A percentile compares a stretch with the other conserved stretches of the same genome.
Conservation (phyloP, 2,888 invertebrate species). For the Cephalotes varians region DNA sequence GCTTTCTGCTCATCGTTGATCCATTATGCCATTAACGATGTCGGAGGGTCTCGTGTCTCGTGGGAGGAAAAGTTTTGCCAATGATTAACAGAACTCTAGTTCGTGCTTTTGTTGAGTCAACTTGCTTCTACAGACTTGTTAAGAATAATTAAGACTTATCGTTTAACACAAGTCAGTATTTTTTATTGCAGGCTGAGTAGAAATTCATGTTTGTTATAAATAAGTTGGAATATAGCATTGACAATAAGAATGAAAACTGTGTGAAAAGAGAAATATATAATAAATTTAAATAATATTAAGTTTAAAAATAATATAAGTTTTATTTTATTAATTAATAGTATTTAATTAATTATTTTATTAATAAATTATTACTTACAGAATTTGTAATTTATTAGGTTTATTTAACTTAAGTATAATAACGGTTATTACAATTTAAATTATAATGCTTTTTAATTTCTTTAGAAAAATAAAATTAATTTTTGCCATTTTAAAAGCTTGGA, state of each 20-base stretch:
- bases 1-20: slow-evolving; percentile 55
- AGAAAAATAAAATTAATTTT: background rate
- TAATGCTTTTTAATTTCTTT: background rate
- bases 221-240: background rate
- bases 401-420: background rate
- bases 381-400: background rate
- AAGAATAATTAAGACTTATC: slow-evolving; percentile 65
- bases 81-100: slow-evolving; percentile 81
- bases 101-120: slow-evolving; percentile 68
- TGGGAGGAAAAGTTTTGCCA: slow-evolving; percentile 81
- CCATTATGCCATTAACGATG: slow-evolving; percentile 81
- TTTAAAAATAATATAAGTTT: background rate
- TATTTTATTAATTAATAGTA: background rate
- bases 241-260: background rate
- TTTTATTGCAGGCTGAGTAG: background rate
- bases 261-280: background rate
- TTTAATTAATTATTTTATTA: slow-evolving; percentile 6
- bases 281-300: too few species aligned
- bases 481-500: background rate
- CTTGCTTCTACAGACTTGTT: slow-evolving; percentile 64
- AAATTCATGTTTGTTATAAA: background rate
- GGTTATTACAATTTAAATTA: background rate
- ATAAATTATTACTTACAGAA: background rate
- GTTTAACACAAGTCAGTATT: slow-evolving; percentile 26
- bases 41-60: slow-evolving; percentile 76